A percentile compares a stretch with the other conserved stretches of the same genome.
phyloP scores from a whole-genome alignment of 2,888 invertebrate genomes.

The Drosophila borealis region DNA sequence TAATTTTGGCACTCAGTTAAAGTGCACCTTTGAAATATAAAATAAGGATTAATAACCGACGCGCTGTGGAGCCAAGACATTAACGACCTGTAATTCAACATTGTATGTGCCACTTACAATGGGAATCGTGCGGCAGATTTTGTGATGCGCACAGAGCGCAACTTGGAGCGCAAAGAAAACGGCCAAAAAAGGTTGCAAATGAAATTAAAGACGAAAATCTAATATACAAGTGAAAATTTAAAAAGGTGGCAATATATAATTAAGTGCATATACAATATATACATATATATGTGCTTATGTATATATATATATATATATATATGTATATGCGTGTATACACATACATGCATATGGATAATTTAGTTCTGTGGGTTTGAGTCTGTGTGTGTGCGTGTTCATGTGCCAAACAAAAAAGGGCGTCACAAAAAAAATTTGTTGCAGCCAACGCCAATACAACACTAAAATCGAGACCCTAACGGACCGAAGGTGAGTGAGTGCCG shows the following conservation, averaged over 20 bases:
- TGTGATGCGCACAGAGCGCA: conserved; percentile 63
- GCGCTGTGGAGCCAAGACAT: conserved; percentile 11
- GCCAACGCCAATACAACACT: conserved; percentile 47
- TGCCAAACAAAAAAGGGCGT: conserved; percentile 74
- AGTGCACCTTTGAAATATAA: conserved; percentile 28
- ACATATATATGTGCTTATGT: conserved; percentile 6
- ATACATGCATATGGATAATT: conserved; percentile 31
- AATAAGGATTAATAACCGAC: conserved; percentile 16
- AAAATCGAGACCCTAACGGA: conserved; percentile 29
- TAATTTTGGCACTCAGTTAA: conserved; percentile 29
- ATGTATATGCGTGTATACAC: conserved; percentile 5
- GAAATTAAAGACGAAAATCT: conserved; percentile 50
- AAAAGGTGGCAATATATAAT: conserved; percentile 55
- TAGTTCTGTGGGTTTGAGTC: conserved; percentile 28
- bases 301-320: conserved; percentile 5
- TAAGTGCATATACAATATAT: conserved; percentile 26
- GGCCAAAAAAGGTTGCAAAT: conserved; percentile 38
- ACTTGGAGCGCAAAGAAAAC: conserved; percentile 45
- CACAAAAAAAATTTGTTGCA: conserved; percentile 67
- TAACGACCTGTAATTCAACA: neutral
- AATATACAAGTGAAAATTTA: conserved; percentile 54
- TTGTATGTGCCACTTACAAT: conserved; percentile 6
- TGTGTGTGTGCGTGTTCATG: conserved; percentile 41
- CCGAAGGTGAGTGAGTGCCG: conserved; percentile 74
- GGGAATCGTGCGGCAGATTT: conserved; percentile 41